A percentile compares a stretch with the other conserved stretches of the same genome.
Conservation (phyloP, 1,140 invertebrate genomes). For the Nephila pilipes region DNA sequence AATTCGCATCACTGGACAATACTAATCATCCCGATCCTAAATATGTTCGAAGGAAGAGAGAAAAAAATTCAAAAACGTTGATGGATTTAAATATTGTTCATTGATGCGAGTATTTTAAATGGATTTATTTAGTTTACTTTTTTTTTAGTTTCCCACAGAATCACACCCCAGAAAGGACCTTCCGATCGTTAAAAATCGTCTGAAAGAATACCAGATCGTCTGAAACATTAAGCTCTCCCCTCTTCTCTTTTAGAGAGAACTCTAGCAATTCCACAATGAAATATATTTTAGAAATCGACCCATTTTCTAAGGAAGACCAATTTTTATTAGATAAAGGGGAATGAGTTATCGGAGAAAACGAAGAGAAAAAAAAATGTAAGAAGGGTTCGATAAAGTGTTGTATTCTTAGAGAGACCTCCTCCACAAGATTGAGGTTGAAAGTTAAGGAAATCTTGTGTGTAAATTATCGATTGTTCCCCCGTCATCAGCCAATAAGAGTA, state of each 20-base stretch:
- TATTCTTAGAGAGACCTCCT: constrained; percentile 33
- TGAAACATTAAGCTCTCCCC: constrained; percentile 16
- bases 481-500: constrained; percentile 46
- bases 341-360: constrained; percentile 67
- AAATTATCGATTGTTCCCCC: constrained; percentile 31
- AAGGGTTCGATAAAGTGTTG: constrained; percentile 48
- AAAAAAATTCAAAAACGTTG: neutral
- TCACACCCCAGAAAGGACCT: constrained; percentile 12
- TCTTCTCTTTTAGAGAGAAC: neutral
- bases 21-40: neutral
- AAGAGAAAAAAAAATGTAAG: neutral
- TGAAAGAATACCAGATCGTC: constrained; percentile 26
- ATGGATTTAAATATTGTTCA: constrained; percentile 55
- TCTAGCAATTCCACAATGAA: constrained; percentile 45
- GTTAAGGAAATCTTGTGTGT: constrained; percentile 66
- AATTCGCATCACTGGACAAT: neutral
- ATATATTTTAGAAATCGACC: constrained; percentile 69
- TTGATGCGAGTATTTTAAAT: constrained; percentile 42
- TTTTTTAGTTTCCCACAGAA: neutral
- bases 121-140: constrained; percentile 8
- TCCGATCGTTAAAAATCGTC: constrained; percentile 45
- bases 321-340: constrained; percentile 71
- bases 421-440: constrained; percentile 53
- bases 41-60: neutral
- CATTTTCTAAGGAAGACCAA: constrained; percentile 58